Evolutionary conservation across 1,140 invertebrate species (phyloP), one percentile per base, ranked within the genome.

Genomic region (Leptopilina clavipes): DNA sequence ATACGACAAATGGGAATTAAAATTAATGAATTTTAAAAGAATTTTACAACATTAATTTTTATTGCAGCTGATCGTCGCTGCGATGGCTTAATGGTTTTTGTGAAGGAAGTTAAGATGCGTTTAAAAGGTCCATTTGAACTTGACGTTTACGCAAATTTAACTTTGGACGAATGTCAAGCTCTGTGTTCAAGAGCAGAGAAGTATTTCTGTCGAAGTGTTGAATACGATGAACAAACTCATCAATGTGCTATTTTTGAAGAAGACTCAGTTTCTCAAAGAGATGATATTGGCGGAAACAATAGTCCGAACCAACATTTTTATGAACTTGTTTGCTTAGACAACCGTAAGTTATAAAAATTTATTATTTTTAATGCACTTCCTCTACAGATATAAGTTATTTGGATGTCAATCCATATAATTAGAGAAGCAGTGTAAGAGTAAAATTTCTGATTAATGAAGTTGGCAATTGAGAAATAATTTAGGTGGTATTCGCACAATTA

Each of bases 191-290:
- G 94, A 70, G 94, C 95, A 37, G 95, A 95, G 85, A 95, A 95
- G 92, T 96, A 97, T 86, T 96, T 96, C 82, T 97, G 96, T 86
- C 94, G 96, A 22, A 96, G 96, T 7, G 94, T 97, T n/a, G 96
- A 97, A 83, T 97, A 96, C 84, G 96, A 97, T 83, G 95, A 96
- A 76, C 94, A 95, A 90, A 95, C 94, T 0, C 93, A 94, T 78
- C 93, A 95, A 74, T 98, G 97, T 79, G 94, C 96, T 6, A 92
- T 97, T 9, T 97, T 95, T 0, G 96, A 97, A 87, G 96, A 98
- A 88, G 96, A 97, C 87, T 96, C 95, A 0, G 93, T 96, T 9
- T 96, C 95, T 0, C 95, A 96, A 85, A 95, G 95, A 86, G 95
- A 96, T 84, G 95, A 96, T 85, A 93, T 96, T 80, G 94, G 94